A percentile compares a stretch with the other conserved stretches of the same genome.
Conservation (phyloP, 2,797 vertebrate species). For the Hemibagrus guttatus region DNA sequence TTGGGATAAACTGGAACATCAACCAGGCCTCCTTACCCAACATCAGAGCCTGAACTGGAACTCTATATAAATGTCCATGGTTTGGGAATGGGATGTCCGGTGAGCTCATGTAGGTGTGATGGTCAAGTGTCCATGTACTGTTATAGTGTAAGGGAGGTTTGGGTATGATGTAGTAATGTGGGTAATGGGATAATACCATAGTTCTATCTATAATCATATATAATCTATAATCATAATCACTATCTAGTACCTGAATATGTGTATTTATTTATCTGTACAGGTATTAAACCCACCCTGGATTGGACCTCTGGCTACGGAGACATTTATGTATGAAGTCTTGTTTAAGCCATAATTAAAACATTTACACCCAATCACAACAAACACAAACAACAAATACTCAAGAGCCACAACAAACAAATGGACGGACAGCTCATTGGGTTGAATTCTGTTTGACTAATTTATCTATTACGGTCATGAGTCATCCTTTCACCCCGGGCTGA, state of each 20-base stretch:
- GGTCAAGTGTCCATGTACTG: background rate
- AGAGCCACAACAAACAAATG: background rate
- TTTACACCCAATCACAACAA: background rate
- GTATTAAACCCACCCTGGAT: background rate
- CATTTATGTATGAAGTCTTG: background rate
- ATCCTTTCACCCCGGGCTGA: background rate
- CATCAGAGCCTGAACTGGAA: background rate
- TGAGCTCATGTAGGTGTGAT: background rate
- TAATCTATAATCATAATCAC: too few relatives aligned
- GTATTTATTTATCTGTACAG: background rate
- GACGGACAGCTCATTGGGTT: background rate
- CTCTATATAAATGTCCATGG: background rate
- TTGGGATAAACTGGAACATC: background rate
- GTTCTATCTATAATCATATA: too few relatives aligned
- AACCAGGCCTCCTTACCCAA: background rate
- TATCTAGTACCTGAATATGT: background rate
- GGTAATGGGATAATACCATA: background rate
- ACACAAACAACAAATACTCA: background rate
- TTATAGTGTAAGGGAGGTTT: background rate
- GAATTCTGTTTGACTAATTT: background rate
- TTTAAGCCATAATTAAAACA: background rate
- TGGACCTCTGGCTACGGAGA: background rate
- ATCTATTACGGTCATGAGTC: conserved; percentile 7
- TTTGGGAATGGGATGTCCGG: background rate
- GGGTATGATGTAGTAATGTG: too few relatives aligned